Percentiles rank a stretch among this genome's conserved stretches.
Evolutionary conservation across 2,797 vertebrate genomes (phyloP).

Genomic region (Argyrosomus regius): DNA sequence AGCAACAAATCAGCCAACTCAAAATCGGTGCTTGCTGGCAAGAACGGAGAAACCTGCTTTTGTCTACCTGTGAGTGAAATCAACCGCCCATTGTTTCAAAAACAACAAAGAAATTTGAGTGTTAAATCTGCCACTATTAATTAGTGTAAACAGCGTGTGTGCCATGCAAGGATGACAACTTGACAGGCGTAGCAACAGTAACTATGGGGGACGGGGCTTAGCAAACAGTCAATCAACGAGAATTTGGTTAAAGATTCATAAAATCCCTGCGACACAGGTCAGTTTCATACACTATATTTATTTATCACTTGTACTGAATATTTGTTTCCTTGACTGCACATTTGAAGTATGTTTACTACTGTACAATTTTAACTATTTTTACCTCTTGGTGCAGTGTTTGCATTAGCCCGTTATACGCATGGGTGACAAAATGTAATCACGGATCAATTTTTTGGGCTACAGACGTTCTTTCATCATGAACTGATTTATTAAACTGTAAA

Average conservation of each 20-base stretch:
- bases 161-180: neutral
- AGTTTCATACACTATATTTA: constrained; percentile 37
- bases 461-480: constrained; percentile 28
- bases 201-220: constrained; percentile 13
- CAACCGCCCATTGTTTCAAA: neutral
- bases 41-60: constrained; percentile 18
- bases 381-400: constrained; percentile 51
- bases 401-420: constrained; percentile 31
- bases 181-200: neutral
- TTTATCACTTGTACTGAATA: constrained; percentile 35
- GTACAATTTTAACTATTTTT: constrained; percentile 54
- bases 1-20: neutral
- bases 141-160: constrained; percentile 4
- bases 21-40: neutral
- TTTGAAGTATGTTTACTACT: constrained; percentile 56
- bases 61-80: constrained; percentile 42
- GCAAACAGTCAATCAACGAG: constrained; percentile 29
- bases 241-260: neutral
- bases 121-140: neutral
- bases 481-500: constrained; percentile 48
- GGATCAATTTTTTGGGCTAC: constrained; percentile 47
- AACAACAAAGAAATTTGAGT: neutral
- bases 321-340: constrained; percentile 46
- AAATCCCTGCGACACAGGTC: constrained; percentile 18
- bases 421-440: constrained; percentile 45